Percentiles rank a stretch among this genome's conserved stretches.
phyloP scores from a whole-genome alignment of 2,797 vertebrate species.

The Chelon labrosus region DNA sequence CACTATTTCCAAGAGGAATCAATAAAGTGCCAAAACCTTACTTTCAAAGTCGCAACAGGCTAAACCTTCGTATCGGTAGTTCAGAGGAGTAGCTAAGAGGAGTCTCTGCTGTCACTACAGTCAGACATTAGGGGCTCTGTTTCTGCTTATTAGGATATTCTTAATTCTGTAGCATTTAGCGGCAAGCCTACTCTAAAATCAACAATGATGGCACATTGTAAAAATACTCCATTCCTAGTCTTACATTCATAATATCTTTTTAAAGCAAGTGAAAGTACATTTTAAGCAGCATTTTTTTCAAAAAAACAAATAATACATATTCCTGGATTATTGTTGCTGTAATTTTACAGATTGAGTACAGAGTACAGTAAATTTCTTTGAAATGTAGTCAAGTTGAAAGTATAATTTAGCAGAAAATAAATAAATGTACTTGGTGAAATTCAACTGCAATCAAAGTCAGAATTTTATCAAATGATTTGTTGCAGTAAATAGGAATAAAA shows the following conservation, averaged over 20 bases:
- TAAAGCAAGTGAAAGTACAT: too few relatives aligned
- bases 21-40: constrained; percentile 69
- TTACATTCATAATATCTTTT: constrained; percentile 22
- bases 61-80: constrained; percentile 22
- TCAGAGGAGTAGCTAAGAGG: constrained; percentile 34
- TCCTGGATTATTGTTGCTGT: too few relatives aligned
- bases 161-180: too few relatives aligned
- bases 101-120: constrained; percentile 34
- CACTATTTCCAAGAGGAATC: constrained; percentile 50
- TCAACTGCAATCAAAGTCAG: background rate
- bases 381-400: too few relatives aligned
- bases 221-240: background rate
- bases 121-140: constrained; percentile 8
- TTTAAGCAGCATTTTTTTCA: too few relatives aligned
- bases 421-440: background rate
- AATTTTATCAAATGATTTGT: background rate
- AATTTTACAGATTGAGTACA: too few relatives aligned
- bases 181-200: too few relatives aligned
- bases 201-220: too few relatives aligned
- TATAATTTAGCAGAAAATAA: too few relatives aligned
- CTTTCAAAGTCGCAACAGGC: constrained; percentile 49
- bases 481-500: background rate
- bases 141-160: background rate
- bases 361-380: too few relatives aligned
- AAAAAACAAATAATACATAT: background rate